A percentile compares a stretch with the other conserved stretches of the same genome.
Conservation (phyloP, 2,797 vertebrate genomes). For the Phrynocephalus forsythii region DNA sequence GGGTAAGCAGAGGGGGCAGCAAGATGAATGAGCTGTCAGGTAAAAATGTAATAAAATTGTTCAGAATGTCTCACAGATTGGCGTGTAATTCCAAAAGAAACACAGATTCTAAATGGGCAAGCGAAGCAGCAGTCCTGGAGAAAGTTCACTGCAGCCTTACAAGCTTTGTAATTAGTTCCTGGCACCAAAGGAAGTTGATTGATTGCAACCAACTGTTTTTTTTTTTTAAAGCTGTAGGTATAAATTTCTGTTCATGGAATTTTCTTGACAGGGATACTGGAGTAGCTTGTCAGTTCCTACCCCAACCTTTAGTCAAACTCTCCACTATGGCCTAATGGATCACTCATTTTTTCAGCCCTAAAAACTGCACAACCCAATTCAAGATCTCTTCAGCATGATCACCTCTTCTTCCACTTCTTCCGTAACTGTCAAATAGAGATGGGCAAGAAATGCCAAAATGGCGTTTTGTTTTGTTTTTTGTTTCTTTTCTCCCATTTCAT, state of each 20-base stretch:
- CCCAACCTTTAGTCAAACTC: no score
- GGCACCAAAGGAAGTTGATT: not conserved
- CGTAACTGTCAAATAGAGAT: no score
- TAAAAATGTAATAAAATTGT: not conserved
- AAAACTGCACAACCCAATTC: no score
- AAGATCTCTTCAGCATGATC: no score
- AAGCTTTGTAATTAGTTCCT: constrained; percentile 18
- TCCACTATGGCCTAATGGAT: no score
- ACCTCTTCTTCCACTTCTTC: no score
- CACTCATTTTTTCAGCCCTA: no score
- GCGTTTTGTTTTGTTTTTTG: no score
- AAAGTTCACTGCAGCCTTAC: not conserved
- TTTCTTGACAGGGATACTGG: no score
- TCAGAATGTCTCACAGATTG: not conserved
- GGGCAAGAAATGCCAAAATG: no score
- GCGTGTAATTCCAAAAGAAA: constrained; percentile 10
- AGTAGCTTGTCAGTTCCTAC: no score
- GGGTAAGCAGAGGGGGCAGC: not conserved
- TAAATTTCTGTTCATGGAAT: not conserved
- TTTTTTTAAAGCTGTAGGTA: not conserved
- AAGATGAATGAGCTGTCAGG: constrained; percentile 13
- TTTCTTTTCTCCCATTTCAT: no score
- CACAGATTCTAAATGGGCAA: not conserved
- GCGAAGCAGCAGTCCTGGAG: not conserved
- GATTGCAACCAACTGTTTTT: constrained; percentile 11